phyloP scores from a whole-genome alignment of 1,140 invertebrate genomes.

The Ceratina australensis region DNA sequence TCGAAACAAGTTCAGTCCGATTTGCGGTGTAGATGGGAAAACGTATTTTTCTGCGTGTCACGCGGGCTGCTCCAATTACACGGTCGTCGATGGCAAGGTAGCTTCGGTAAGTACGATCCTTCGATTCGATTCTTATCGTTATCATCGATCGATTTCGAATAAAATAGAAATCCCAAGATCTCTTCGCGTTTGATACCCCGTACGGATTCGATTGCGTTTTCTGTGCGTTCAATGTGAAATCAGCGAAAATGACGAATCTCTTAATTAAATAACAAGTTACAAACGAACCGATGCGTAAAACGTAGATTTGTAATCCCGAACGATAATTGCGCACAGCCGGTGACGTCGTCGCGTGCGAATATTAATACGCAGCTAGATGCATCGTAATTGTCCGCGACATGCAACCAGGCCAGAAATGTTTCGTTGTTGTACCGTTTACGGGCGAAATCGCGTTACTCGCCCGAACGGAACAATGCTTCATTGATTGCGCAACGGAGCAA shows the following conservation, averaged over 20 bases:
- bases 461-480: slow-evolving; percentile 23
- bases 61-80: slow-evolving; percentile 88
- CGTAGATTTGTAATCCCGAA: slow-evolving; percentile 11
- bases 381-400: slow-evolving; percentile 32
- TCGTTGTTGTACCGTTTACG: slow-evolving; percentile 27
- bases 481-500: slow-evolving; percentile 29
- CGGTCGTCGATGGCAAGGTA: slow-evolving; percentile 82
- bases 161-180: no score
- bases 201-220: no score
- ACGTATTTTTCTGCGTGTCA: slow-evolving; percentile 95
- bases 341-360: slow-evolving; percentile 15
- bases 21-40: slow-evolving; percentile 88
- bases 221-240: no score
- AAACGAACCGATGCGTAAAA: no score
- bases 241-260: no score
- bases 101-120: slow-evolving; percentile 70
- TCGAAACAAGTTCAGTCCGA: slow-evolving; percentile 87
- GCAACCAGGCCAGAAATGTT: slow-evolving; percentile 41
- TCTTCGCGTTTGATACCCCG: no score
- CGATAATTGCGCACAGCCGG: not conserved
- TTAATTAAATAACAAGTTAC: no score
- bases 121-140: not conserved
- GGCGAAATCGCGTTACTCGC: slow-evolving; percentile 30
- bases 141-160: not conserved
- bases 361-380: slow-evolving; percentile 21